Evolutionary conservation across 2,113 vertebrate species (phyloP), one percentile per base, ranked within the genome.

Genomic region (Mus pahari): DNA sequence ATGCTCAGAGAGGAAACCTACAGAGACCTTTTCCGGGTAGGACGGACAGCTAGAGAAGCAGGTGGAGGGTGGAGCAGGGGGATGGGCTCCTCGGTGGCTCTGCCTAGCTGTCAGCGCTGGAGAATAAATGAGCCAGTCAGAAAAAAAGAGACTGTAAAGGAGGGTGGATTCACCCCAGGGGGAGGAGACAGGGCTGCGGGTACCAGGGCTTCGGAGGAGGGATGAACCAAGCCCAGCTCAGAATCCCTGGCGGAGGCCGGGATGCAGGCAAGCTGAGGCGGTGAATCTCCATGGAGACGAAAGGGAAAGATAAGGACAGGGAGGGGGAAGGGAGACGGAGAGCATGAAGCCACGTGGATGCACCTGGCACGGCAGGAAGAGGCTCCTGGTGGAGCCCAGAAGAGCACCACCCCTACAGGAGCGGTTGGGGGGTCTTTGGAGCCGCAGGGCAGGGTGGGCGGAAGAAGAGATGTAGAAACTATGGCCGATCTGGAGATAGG

Each of bases 131-230:
- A 96, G 93, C 84, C 28, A 78, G 78, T 86, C 66, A 0, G 74
- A 79, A 42, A 84, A 95, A 28, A 66, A 48, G n/a, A 70, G 64
- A 13, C 62, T 70, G 64, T 50, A 70, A 92, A 95, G 91, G 89
- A 96, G 92, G 92, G 94, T 93, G 91, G 95, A 89, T 96, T 97
- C 96, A 91, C 94, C 96, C 94, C 86, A 97, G 92, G 94, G 95
- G 97, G 97, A 96, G 97, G 97, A 97, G 97, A 97, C 94, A 97
- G 95, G 89, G 94, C 94, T 96, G 96, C 97, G 79, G 95, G 97
- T 93, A 96, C 81, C 87, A 82, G 88, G 77, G 91, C 93, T 92
- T 79, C 0, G 31, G 84, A 90, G 77, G 96, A 96, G 97, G 92
- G 93, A 92, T 96, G 94, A 71, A 95, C 31, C 0, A 55, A 88